Conservation (phyloP, 2,113 vertebrate species). For the Microcebus tavaratra region DNA sequence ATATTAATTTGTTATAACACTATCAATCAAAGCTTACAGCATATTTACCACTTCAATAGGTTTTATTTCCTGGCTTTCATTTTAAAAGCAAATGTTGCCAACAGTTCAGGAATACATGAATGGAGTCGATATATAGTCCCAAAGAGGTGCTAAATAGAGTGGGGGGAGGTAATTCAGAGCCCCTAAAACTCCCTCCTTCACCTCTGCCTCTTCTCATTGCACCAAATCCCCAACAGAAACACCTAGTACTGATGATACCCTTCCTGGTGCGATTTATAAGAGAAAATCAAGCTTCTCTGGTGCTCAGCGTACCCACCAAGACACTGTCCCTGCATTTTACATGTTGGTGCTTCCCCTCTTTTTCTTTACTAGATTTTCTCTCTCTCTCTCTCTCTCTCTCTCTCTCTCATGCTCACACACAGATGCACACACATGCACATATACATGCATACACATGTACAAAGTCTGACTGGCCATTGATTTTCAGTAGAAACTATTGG, state of each 20-base stretch:
- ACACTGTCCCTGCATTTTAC: not conserved
- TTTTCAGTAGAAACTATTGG: slow-evolving; percentile 27
- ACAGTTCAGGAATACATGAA: not conserved
- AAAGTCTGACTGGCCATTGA: not conserved
- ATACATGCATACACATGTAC: not conserved
- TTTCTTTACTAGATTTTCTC: not conserved
- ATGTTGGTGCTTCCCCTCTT: not conserved
- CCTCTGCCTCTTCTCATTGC: not conserved
- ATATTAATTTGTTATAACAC: slow-evolving; percentile 46
- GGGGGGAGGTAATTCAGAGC: not conserved
- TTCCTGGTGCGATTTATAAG: not conserved
- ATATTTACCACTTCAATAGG: not conserved
- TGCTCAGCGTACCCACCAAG: not conserved
- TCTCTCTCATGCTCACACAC: not conserved
- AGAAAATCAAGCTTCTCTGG: not conserved
- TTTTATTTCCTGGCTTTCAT: slow-evolving; percentile 47
- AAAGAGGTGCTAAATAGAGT: not conserved
- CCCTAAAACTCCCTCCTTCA: not conserved
- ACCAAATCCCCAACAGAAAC: not conserved
- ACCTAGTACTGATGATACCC: not conserved
- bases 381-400: not conserved
- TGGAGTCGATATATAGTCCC: not conserved
- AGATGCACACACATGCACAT: not conserved
- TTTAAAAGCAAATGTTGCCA: slow-evolving; percentile 31
- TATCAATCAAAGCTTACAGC: not conserved